Conservation (phyloP, 2,888 invertebrate species). For the Schizaphis graminum region DNA sequence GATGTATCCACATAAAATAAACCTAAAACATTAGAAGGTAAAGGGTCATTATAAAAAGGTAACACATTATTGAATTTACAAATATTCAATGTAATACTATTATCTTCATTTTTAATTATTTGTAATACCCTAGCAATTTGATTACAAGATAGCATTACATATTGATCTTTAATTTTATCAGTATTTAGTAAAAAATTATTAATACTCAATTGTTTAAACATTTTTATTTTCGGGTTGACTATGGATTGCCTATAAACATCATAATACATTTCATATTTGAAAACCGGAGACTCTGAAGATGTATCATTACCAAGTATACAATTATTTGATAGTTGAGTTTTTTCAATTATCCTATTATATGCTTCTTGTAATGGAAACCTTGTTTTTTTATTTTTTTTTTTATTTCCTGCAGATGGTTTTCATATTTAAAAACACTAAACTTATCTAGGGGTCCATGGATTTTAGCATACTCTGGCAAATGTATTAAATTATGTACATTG, state of each 20-base stretch:
- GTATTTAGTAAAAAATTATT: background rate
- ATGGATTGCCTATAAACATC: too few relatives aligned
- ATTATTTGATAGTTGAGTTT: slow-evolving; percentile 1
- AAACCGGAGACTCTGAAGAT: slow-evolving; percentile 7
- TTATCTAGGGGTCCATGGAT: slow-evolving; percentile 4
- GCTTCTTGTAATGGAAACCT: slow-evolving; percentile 32
- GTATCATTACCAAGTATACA: background rate
- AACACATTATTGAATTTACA: background rate
- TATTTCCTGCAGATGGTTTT: slow-evolving; percentile 6
- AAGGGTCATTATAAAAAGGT: background rate
- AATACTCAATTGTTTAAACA: too few relatives aligned
- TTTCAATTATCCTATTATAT: slow-evolving; percentile 42
- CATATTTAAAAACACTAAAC: slow-evolving; percentile 28
- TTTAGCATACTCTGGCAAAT: slow-evolving; percentile 2
- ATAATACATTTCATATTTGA: too few relatives aligned
- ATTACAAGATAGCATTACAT: slow-evolving; percentile 8
- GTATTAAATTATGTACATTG: slow-evolving; percentile 21
- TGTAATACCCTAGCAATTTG: slow-evolving; percentile 14
- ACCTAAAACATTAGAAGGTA: slow-evolving; percentile 35
- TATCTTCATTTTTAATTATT: slow-evolving; percentile 6
- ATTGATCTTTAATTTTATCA: slow-evolving; percentile 4
- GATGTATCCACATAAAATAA: too few relatives aligned
- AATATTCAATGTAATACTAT: slow-evolving; percentile 17
- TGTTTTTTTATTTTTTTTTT: slow-evolving; percentile 19
- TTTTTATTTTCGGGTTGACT: too few relatives aligned